These are phyloP conservation scores for Lypha dubia DNA, from an alignment of 2,888 invertebrate species.

Conservation along the genomic window DNA sequence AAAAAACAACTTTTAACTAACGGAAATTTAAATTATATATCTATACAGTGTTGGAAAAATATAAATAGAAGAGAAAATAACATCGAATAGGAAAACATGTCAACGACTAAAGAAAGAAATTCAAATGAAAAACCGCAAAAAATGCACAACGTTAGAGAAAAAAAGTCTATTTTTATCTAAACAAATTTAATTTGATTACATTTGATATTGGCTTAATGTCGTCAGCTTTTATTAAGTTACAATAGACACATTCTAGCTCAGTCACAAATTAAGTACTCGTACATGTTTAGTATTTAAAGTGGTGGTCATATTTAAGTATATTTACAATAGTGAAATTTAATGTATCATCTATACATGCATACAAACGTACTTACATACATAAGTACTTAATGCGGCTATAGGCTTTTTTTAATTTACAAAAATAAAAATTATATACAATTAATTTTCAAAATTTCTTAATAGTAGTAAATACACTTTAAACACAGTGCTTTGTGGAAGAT, in stretches of 20 bases:
- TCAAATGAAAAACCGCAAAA: slow-evolving; percentile 52
- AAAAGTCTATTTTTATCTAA: slow-evolving; percentile 31
- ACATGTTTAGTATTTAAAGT: background rate
- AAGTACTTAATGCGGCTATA: no score
- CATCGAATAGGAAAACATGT: slow-evolving; percentile 46
- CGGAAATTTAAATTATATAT: slow-evolving; percentile 59
- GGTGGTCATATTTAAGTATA: background rate
- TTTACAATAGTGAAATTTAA: background rate
- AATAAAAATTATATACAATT: no score
- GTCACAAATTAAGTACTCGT: background rate
- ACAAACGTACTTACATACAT: no score
- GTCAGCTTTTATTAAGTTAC: slow-evolving; percentile 27
- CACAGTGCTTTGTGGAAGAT: no score
- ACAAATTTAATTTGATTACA: slow-evolving; percentile 7
- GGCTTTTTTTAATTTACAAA: no score
- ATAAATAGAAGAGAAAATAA: slow-evolving; percentile 52
- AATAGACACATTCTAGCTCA: slow-evolving; percentile 32
- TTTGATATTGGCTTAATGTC: slow-evolving; percentile 60
- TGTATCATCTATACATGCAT: no score
- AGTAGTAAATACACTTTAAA: no score
- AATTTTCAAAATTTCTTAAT: no score
- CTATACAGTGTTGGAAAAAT: slow-evolving; percentile 8
- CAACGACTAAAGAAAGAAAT: slow-evolving; percentile 21
- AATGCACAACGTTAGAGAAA: slow-evolving; percentile 19
- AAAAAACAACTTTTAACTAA: slow-evolving; percentile 54